A percentile compares a stretch with the other conserved stretches of the same genome.
Conservation (phyloP, 2,797 vertebrate genomes). For the Vireo griseus region DNA sequence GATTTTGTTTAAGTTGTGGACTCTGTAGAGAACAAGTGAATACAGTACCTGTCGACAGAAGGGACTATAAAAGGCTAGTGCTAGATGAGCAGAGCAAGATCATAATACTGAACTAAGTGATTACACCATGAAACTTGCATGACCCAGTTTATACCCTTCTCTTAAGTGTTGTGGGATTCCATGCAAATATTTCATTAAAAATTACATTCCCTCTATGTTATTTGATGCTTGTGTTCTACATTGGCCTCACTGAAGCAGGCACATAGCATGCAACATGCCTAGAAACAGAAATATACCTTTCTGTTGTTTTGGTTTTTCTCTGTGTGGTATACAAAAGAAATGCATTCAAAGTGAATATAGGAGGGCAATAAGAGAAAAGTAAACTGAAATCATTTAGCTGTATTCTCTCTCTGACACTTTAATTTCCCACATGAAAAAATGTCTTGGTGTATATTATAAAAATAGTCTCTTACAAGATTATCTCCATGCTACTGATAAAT, state of each 20-base stretch:
- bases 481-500: slow-evolving; percentile 11
- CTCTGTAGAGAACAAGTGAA: not conserved
- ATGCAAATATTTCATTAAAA: not conserved
- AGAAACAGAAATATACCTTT: not conserved
- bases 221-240: not conserved
- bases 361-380: not conserved
- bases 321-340: not conserved
- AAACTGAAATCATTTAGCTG: not conserved
- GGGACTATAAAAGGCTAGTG: not conserved
- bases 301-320: not conserved
- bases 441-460: not conserved
- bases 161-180: not conserved
- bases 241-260: not conserved
- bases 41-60: not conserved
- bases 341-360: not conserved
- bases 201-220: not conserved
- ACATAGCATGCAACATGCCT: not conserved
- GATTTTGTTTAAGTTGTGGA: not conserved
- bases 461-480: slow-evolving; percentile 19
- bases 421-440: not conserved
- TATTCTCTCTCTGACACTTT: not conserved
- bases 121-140: not conserved
- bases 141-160: not conserved
- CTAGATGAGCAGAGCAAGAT: not conserved
- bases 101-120: not conserved